Conservation (phyloP, 2,113 vertebrate genomes). For the Pachypanchax playfairii region DNA sequence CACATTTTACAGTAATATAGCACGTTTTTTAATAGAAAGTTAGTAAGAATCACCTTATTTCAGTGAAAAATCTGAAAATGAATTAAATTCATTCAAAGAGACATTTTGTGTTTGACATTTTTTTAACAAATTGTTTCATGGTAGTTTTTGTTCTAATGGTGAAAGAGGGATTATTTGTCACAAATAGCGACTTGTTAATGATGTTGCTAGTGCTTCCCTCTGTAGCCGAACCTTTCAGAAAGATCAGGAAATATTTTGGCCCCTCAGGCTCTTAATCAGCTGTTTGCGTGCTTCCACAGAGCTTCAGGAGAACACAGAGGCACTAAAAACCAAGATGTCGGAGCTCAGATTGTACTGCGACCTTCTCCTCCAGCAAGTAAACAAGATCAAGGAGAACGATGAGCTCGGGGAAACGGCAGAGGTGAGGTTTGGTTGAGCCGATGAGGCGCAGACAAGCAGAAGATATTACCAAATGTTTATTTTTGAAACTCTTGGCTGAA, state of each 20-base stretch:
- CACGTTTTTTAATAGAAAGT: too few relatives aligned
- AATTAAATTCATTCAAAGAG: too few relatives aligned
- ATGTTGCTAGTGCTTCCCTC: background rate
- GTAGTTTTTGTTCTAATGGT: too few relatives aligned
- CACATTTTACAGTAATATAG: too few relatives aligned
- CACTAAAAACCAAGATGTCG: constrained; percentile 95
- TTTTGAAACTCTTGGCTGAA: background rate
- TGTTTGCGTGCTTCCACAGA: constrained; percentile 73
- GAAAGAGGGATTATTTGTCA: too few relatives aligned
- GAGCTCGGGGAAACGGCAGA: constrained; percentile 61
- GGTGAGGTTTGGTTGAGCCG: constrained; percentile 42
- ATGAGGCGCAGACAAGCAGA: constrained; percentile 3
- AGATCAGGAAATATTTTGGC: too few relatives aligned
- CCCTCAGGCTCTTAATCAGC: background rate
- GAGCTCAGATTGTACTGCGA: constrained; percentile 97
- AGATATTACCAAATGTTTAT: background rate
- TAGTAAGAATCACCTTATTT: too few relatives aligned
- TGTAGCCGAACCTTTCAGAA: background rate
- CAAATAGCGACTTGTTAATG: background rate
- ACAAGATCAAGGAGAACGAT: constrained; percentile 83
- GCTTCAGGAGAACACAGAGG: constrained; percentile 93
- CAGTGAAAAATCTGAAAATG: too few relatives aligned
- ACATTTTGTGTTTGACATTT: too few relatives aligned
- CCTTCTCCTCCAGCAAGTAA: constrained; percentile 96
- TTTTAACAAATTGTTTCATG: too few relatives aligned